Base-by-base conservation (phyloP, 1,140 invertebrate species). In the Glossosoma conforme region DNA sequence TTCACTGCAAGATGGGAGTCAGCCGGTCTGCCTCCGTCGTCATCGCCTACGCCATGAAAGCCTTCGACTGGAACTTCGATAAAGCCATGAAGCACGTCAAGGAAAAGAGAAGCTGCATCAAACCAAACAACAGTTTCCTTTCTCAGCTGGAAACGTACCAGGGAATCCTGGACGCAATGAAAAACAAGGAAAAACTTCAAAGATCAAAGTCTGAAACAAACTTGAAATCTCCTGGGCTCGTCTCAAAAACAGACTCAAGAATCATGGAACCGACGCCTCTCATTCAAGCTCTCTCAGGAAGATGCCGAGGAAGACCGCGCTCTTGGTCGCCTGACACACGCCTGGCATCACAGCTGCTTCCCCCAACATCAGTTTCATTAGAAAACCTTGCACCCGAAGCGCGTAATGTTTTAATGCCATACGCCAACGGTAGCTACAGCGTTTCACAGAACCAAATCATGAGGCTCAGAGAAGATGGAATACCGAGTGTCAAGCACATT, bases 1-100 rank as follows among this genome's bases (percentile, higher is more conserved):
- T 98, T 20, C 95, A 98, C 66, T 98, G 96, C 71, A 97, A 98
- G 74, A 98, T 98, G 93, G 96, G 96, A 4, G 89, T 98, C n/a
- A 97, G 93, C 66, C 77, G 93, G 37, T 98, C 95, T 2, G 95
- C 96, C 1, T 97, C 94, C 0, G 96, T 98, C 10, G 96, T 98
- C 5, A 95, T 98, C 58, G 94, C 95, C 0, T 98, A 96, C 69
- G 88, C 91, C 3, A 98, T 98, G 95, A 98, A 98, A 70, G 93
- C 93, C 6, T 91, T 93, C 66, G 89, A 91, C 64, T 95, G 91
- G 92, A 84, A 91, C 60, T 86, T 97, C 58, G 81, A 89, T 17
- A 83, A 90, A 60, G 93, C 95, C 1, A 77, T 93, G 57, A 82
- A 89, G 44, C 89, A 91, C 72, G 94, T 98, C 0, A 93, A 93